These are phyloP conservation scores for Protophormia terraenovae DNA, from an alignment of 2,888 invertebrate species.

Conservation along the genomic window DNA sequence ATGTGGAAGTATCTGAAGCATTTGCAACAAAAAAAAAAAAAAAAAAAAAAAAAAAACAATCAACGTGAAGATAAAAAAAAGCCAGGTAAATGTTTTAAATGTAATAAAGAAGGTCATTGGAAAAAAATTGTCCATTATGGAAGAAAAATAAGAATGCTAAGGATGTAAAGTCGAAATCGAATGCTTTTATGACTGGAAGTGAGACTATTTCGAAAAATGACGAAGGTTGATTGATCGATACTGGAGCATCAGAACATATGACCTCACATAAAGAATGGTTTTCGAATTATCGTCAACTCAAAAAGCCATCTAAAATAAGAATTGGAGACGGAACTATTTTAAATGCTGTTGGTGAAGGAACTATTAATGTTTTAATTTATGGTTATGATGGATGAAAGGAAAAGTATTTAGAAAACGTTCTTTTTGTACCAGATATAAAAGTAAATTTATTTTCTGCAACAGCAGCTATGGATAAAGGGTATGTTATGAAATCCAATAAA, in stretches of 20 bases:
- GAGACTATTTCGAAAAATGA: not conserved
- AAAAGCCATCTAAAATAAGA: not conserved
- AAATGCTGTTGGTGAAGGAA: not conserved
- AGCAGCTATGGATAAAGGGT: slow-evolving; percentile 28
- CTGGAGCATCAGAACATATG: not conserved
- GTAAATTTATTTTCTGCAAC: slow-evolving; percentile 43
- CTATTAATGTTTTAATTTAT: not conserved
- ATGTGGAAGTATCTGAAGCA: no score
- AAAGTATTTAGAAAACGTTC: slow-evolving; percentile 23
- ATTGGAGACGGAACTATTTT: not conserved
- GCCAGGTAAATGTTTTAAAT: slow-evolving; percentile 26
- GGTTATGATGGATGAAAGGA: not conserved
- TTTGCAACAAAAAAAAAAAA: no score
- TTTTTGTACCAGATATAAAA: slow-evolving; percentile 30
- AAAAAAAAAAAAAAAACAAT: no score
- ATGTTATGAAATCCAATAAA: slow-evolving; percentile 11
- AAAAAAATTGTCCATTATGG: slow-evolving; percentile 19
- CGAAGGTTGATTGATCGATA: not conserved
- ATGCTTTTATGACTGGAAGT: not conserved
- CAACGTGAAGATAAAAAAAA: no score
- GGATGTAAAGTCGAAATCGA: not conserved
- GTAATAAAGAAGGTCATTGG: slow-evolving; percentile 5
- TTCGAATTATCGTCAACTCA: not conserved
- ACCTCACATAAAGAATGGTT: not conserved
- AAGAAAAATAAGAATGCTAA: not conserved